Percentiles rank a stretch among this genome's conserved stretches.
These are phyloP conservation scores for Prunella fulvescens DNA, from an alignment of 2,113 vertebrate genomes.

Conservation along the genomic window DNA sequence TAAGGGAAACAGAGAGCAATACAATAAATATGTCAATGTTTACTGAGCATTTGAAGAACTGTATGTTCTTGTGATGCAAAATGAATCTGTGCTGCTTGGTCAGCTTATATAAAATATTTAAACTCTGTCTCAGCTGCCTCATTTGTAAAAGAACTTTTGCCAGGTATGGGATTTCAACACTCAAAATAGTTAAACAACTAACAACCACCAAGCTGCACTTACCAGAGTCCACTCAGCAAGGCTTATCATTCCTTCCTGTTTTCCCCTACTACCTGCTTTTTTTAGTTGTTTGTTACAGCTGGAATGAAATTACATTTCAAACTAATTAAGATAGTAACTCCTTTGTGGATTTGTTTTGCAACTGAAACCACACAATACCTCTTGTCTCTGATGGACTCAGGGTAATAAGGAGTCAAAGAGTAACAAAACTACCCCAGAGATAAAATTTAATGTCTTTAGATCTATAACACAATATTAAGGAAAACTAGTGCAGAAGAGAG, in stretches of 20 bases:
- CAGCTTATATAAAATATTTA: background rate
- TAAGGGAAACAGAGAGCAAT: background rate
- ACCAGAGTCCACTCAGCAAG: background rate
- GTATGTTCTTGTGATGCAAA: background rate
- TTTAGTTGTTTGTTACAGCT: conserved; percentile 3
- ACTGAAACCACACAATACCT: background rate
- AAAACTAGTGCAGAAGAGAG: background rate
- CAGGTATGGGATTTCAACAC: background rate
- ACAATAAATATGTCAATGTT: background rate
- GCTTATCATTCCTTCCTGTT: background rate
- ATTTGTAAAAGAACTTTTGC: background rate
- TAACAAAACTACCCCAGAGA: background rate
- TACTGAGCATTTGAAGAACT: background rate
- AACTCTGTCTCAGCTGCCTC: background rate
- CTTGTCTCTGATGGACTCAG: background rate
- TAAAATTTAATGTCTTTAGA: background rate
- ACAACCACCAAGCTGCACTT: background rate
- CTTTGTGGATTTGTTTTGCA: background rate
- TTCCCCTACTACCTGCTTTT: background rate
- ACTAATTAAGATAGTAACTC: conserved; percentile 27
- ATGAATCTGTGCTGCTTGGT: background rate
- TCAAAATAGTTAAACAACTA: background rate
- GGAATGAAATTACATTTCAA: conserved; percentile 27
- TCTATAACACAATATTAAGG: background rate
- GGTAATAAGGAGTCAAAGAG: background rate